Conservation (phyloP, 2,797 vertebrate species). For the Emydoidea blandingii region DNA sequence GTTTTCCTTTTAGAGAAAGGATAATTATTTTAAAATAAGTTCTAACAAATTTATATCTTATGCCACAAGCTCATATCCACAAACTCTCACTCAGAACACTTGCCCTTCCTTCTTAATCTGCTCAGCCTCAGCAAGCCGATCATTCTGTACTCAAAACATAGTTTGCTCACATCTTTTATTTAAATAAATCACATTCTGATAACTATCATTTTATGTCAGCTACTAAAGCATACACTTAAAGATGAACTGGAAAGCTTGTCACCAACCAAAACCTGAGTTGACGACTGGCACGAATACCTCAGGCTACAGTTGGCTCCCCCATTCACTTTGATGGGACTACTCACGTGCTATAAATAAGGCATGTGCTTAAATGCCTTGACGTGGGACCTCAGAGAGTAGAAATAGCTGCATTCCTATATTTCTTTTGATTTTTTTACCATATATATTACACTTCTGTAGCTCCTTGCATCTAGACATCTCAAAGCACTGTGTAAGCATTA, state of each 20-base stretch:
- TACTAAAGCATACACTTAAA: constrained; percentile 4
- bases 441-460: background rate
- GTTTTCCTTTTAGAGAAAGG: background rate
- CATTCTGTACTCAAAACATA: background rate
- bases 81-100: background rate
- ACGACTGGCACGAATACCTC: background rate
- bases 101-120: background rate
- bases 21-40: background rate
- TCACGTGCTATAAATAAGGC: background rate
- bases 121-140: background rate
- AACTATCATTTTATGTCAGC: background rate
- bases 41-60: background rate
- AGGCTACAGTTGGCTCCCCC: background rate
- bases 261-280: background rate
- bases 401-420: background rate
- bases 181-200: background rate
- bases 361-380: constrained; percentile 8
- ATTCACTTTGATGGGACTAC: background rate
- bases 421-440: background rate
- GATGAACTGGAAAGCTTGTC: background rate
- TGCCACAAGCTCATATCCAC: background rate
- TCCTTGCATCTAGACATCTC: background rate
- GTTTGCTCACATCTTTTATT: background rate
- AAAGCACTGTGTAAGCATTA: background rate
- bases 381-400: background rate